Base-by-base conservation (phyloP, 2,797 vertebrate genomes). In the Mormyrops boulengeri region DNA sequence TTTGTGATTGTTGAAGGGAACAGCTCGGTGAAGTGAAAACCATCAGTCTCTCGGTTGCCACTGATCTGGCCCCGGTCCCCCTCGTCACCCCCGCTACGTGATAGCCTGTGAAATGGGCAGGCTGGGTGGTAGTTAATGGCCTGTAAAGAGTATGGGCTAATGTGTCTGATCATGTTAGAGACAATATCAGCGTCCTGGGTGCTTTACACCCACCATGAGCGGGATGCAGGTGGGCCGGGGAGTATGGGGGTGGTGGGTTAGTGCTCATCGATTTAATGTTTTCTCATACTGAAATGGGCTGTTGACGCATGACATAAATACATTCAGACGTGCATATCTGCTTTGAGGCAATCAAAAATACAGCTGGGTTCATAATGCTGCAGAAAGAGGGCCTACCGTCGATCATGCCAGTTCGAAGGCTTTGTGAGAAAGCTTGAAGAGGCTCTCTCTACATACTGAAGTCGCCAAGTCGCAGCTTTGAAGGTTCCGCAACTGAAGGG, bases 81-180 rank as follows among this genome's bases (percentile, higher is more conserved):
- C 38, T 69, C 60, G 1, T 30, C 60, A n/a, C 60, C 87, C 87
- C 87, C 60, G 41, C 87, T 49, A 30, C n/a, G n/a, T 88, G 44
- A 88, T 82, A 50, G 60, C 26, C 26, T 62, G 86, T 87, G 86
- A 87, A 55, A 87, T 52, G 50, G 89, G 60, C 57, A 22, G 41
- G 60, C 5, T 26, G 55, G 55, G 89, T 55, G 44, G 50, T 57
- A 66, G 88, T 77, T 90, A 90, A 90, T 89, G 90, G 90, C 12
- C 84, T 52, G 66, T 60, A 30, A 17, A 82, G 85, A 88, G 22
- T 44, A 19, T 9, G 17, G 88, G 55, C 53, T 89, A 89, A 87
- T 89, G 84, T 73, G 90, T 62, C 90, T 90, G 88, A 90, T 90
- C 90, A 53, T 82, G 88, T 62, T 53, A 73, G 88, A 89, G 87